A percentile compares a stretch with the other conserved stretches of the same genome.
phyloP scores from a whole-genome alignment of 2,888 invertebrate species.

The Meiosimyza platycephala region DNA sequence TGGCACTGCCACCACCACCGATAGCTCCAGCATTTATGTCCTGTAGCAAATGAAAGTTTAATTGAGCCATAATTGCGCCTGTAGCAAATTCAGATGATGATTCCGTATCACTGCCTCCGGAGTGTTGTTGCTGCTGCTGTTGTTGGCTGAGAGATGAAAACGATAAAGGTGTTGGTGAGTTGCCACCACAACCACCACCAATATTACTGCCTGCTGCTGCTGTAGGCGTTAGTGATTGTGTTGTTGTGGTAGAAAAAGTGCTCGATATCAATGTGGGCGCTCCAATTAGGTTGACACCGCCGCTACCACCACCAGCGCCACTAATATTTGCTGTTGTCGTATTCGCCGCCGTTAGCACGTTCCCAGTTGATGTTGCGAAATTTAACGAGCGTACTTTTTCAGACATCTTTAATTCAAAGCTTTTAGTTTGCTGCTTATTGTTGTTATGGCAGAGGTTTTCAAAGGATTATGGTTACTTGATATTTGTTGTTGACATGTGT shows the following conservation, averaged over 20 bases:
- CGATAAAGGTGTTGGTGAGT: constrained; percentile 30
- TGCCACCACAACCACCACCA: constrained; percentile 34
- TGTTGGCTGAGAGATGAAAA: constrained; percentile 29
- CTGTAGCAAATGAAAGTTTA: constrained; percentile 62
- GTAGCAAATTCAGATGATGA: constrained; percentile 48
- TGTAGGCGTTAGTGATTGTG: constrained; percentile 35
- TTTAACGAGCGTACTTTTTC: constrained; percentile 58
- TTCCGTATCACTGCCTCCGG: constrained; percentile 52
- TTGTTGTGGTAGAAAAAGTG: constrained; percentile 45
- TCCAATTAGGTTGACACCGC: constrained; percentile 49
- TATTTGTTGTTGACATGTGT: too few relatives aligned
- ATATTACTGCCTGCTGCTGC: constrained; percentile 39
- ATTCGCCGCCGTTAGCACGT: constrained; percentile 43
- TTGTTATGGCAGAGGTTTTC: too few relatives aligned
- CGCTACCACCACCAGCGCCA: constrained; percentile 41
- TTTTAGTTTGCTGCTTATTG: not conserved
- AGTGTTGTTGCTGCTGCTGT: constrained; percentile 39
- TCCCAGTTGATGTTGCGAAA: constrained; percentile 39
- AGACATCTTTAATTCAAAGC: constrained; percentile 51
- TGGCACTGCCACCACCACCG: constrained; percentile 44
- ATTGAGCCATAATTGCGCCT: constrained; percentile 56
- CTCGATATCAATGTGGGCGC: constrained; percentile 57
- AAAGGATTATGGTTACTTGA: too few relatives aligned
- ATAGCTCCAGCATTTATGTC: constrained; percentile 36
- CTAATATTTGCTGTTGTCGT: constrained; percentile 42